phyloP scores from a whole-genome alignment of 2,888 invertebrate species.

The Apomyelois bistriatella region DNA sequence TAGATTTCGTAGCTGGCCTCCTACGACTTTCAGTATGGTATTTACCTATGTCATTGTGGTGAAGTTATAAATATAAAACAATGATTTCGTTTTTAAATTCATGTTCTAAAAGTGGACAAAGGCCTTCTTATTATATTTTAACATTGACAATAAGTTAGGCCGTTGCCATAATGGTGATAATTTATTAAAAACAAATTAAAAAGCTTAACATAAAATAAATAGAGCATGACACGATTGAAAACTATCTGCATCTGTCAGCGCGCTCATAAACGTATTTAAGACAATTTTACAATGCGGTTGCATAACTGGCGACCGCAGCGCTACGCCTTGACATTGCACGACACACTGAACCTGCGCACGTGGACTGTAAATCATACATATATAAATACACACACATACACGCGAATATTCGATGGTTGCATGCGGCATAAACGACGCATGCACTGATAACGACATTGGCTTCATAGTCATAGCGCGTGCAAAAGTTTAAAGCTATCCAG shows the following conservation, averaged over 20 bases:
- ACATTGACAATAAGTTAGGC: too few species aligned
- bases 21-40: too few species aligned
- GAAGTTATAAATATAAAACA: too few species aligned
- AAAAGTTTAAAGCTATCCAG: too few species aligned
- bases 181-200: too few species aligned
- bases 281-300: conserved; percentile 67
- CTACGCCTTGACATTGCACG: conserved; percentile 74
- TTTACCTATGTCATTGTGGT: too few species aligned
- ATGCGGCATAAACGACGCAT: neutral
- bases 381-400: conserved; percentile 29
- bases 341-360: conserved; percentile 66
- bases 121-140: too few species aligned
- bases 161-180: too few species aligned
- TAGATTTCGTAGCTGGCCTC: too few species aligned
- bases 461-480: neutral
- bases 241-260: conserved; percentile 32
- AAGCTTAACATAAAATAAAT: neutral
- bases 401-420: neutral
- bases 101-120: too few species aligned
- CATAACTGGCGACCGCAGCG: conserved; percentile 51
- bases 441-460: neutral
- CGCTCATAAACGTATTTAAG: conserved; percentile 61
- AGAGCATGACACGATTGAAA: conserved; percentile 11
- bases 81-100: too few species aligned
- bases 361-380: conserved; percentile 65